Percentiles rank a stretch among this genome's conserved stretches.
phyloP scores from a whole-genome alignment of 2,888 invertebrate genomes.

The Amphiduros pacificus region DNA sequence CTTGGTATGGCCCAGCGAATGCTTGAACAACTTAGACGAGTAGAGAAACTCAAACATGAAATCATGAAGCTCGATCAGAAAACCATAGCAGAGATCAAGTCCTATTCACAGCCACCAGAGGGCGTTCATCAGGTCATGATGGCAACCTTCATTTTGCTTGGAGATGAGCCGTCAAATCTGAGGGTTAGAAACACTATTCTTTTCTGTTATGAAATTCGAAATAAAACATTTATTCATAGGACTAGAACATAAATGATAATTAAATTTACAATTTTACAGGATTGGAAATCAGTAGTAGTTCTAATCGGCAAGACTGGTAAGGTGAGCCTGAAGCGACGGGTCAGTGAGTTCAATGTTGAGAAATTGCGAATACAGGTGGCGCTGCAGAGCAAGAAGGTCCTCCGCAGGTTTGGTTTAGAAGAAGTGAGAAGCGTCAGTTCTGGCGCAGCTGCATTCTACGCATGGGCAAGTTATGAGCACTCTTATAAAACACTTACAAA shows the following conservation, averaged over 20 bases:
- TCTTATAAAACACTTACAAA: too few species aligned
- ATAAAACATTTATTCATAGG: too few species aligned
- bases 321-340: conserved; percentile 31
- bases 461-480: conserved; percentile 38
- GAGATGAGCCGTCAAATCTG: conserved; percentile 31
- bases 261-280: conserved; percentile 25
- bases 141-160: conserved; percentile 47
- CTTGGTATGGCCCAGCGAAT: conserved; percentile 21
- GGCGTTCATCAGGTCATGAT: conserved; percentile 46
- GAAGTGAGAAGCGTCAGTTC: conserved; percentile 41
- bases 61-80: conserved; percentile 48
- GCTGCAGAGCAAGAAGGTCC: conserved; percentile 21
- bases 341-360: conserved; percentile 27
- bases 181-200: too few species aligned
- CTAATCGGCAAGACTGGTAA: conserved; percentile 37
- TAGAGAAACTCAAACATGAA: conserved; percentile 31
- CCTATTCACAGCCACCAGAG: conserved; percentile 46
- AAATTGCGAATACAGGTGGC: conserved; percentile 25
- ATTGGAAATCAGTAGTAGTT: conserved; percentile 41
- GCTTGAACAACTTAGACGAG: conserved; percentile 19
- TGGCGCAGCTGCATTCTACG: conserved; percentile 45
- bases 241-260: not conserved
- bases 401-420: conserved; percentile 31
- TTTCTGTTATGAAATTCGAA: too few species aligned
- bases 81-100: conserved; percentile 48